A percentile compares a stretch with the other conserved stretches of the same genome.
phyloP scores from a whole-genome alignment of 2,888 invertebrate species.

The Hartigia nigra region DNA sequence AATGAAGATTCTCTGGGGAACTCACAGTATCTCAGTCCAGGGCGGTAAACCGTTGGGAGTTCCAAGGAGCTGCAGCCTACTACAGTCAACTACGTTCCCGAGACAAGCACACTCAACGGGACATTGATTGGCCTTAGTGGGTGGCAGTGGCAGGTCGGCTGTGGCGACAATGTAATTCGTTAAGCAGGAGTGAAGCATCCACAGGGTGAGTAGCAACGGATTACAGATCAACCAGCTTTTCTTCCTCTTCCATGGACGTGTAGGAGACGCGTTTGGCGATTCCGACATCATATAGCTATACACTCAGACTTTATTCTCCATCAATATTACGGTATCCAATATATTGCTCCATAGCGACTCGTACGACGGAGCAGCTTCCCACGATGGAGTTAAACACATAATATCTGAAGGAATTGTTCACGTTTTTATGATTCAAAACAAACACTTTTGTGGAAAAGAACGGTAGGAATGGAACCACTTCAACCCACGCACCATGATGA shows the following conservation, averaged over 20 bases:
- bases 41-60: slow-evolving; percentile 61
- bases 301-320: slow-evolving; percentile 1
- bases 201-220: background rate
- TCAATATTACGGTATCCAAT: background rate
- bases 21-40: slow-evolving; percentile 63
- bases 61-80: slow-evolving; percentile 50
- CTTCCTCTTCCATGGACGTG: slow-evolving; percentile 3
- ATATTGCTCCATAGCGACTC: slow-evolving; percentile 29
- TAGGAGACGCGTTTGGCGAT: slow-evolving; percentile 29
- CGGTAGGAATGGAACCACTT: slow-evolving; percentile 16
- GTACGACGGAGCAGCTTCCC: slow-evolving; percentile 26
- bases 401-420: slow-evolving; percentile 32
- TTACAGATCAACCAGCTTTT: slow-evolving; percentile 1
- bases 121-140: slow-evolving; percentile 39
- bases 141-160: background rate
- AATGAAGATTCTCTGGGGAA: slow-evolving; percentile 21
- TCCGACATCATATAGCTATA: slow-evolving; percentile 31
- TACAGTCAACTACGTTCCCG: slow-evolving; percentile 60
- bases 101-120: slow-evolving; percentile 60
- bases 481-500: slow-evolving; percentile 46
- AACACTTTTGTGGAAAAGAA: slow-evolving; percentile 40
- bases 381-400: slow-evolving; percentile 34
- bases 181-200: background rate
- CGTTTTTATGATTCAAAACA: slow-evolving; percentile 50
- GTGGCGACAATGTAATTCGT: background rate